Percentiles rank a stretch among this genome's conserved stretches.
These are phyloP conservation scores for Taeniopygia guttata DNA, from an alignment of 2,797 vertebrate genomes.

Conservation along the genomic window DNA sequence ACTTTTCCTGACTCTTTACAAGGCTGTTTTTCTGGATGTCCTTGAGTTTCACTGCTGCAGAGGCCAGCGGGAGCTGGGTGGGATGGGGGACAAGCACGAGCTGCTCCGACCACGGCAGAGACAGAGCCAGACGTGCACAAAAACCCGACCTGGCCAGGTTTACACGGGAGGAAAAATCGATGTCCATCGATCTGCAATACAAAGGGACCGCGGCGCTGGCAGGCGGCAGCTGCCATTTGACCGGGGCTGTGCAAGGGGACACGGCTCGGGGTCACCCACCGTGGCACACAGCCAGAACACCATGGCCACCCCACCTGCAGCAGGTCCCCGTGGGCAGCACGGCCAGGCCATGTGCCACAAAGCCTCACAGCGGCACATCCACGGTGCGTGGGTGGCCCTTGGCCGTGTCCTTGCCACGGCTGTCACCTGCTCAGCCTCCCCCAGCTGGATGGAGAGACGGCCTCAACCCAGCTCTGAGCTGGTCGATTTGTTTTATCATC, in stretches of 20 bases:
- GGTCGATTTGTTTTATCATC: not conserved
- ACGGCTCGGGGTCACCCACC: not conserved
- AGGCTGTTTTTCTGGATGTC: not conserved
- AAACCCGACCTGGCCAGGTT: not conserved
- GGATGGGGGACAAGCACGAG: not conserved
- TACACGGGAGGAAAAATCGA: constrained; percentile 29
- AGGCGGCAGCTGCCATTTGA: not conserved
- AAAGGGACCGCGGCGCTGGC: not conserved
- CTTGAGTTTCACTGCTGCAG: not conserved
- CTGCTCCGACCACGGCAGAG: accelerated
- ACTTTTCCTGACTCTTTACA: not conserved
- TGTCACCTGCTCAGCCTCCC: not conserved
- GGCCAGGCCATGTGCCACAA: not conserved
- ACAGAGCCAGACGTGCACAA: not conserved
- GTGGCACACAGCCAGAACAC: not conserved
- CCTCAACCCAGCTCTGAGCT: not conserved
- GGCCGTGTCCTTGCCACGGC: not conserved
- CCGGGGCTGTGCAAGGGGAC: not conserved
- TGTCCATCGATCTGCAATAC: not conserved
- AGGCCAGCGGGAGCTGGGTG: accelerated
- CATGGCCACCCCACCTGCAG: accelerated
- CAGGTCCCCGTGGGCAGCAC: not conserved
- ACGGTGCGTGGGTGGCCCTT: not conserved
- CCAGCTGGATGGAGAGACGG: accelerated
- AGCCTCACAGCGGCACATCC: accelerated